These are phyloP conservation scores for Bradynema listronoti DNA, from an alignment of 1,140 invertebrate genomes.

Conservation along the genomic window DNA sequence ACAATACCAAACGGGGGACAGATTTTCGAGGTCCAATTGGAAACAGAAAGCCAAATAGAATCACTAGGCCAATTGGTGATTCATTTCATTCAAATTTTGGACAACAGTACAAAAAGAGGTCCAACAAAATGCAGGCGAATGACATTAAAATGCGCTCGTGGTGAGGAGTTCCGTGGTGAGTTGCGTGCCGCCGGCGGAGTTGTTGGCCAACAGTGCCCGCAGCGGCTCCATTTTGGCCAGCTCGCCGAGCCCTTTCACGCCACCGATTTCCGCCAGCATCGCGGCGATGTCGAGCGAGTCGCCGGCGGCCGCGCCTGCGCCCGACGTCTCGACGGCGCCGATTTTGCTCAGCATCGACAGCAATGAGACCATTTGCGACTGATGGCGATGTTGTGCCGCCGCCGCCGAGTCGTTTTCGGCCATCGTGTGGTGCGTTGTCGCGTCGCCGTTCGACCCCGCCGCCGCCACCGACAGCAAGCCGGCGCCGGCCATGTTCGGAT, in stretches of 20 bases:
- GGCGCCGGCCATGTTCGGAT: no score
- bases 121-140: no score
- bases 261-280: slow-evolving; percentile 2
- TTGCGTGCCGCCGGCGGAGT: not conserved
- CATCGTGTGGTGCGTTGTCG: not conserved
- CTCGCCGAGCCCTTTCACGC: not conserved
- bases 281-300: not conserved
- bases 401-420: slow-evolving; percentile 12
- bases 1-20: no score
- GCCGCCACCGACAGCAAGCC: not conserved
- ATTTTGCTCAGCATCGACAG: not conserved
- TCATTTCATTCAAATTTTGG: no score
- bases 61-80: no score
- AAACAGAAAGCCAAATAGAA: no score
- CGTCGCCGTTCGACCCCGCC: not conserved
- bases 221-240: not conserved
- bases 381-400: no score
- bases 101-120: no score
- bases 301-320: not conserved
- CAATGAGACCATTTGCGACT: no score
- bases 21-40: no score
- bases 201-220: not conserved
- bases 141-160: no score
- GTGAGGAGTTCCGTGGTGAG: not conserved
- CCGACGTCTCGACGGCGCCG: not conserved